phyloP scores from a whole-genome alignment of 64 coral and sea anemone genomes.

The Anthopleura sola region DNA sequence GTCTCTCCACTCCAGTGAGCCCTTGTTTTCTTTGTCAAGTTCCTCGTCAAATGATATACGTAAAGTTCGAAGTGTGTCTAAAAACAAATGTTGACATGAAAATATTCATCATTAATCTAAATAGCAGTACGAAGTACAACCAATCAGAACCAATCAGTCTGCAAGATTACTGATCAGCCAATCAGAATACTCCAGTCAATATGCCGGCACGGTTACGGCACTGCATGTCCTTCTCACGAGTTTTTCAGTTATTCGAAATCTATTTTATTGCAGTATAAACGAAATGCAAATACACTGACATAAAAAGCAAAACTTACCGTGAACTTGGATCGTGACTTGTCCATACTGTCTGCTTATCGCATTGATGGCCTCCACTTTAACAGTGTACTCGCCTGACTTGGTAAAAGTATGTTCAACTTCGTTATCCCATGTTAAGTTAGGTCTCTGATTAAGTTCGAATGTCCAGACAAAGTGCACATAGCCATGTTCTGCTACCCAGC shows the following conservation, averaged over 20 bases:
- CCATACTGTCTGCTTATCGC: background rate
- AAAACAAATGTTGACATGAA: background rate
- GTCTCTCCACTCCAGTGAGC: slow-evolving; percentile 27
- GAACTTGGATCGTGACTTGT: background rate
- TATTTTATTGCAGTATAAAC: no score
- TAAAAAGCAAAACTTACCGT: slow-evolving; percentile 22
- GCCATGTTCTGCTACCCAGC: slow-evolving; percentile 8
- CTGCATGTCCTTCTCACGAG: no score
- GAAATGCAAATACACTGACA: no score
- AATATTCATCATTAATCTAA: background rate
- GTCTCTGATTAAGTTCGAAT: slow-evolving; percentile 14
- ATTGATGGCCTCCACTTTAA: slow-evolving; percentile 30
- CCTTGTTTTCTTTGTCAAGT: slow-evolving; percentile 6
- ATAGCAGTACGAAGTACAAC: no score
- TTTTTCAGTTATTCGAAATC: no score
- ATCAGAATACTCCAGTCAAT: background rate
- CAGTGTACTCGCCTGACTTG: slow-evolving; percentile 1
- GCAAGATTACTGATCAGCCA: no score
- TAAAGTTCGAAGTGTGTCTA: slow-evolving; percentile 41
- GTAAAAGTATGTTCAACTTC: slow-evolving; percentile 28
- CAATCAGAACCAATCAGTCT: no score
- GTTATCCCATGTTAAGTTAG: slow-evolving; percentile 23
- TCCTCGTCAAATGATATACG: slow-evolving; percentile 34
- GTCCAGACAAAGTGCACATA: slow-evolving; percentile 54
- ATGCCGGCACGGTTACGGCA: no score